A percentile compares a stretch with the other conserved stretches of the same genome.
These are phyloP conservation scores for Sebastes reedi DNA, from an alignment of 2,797 vertebrate genomes.

Conservation along the genomic window DNA sequence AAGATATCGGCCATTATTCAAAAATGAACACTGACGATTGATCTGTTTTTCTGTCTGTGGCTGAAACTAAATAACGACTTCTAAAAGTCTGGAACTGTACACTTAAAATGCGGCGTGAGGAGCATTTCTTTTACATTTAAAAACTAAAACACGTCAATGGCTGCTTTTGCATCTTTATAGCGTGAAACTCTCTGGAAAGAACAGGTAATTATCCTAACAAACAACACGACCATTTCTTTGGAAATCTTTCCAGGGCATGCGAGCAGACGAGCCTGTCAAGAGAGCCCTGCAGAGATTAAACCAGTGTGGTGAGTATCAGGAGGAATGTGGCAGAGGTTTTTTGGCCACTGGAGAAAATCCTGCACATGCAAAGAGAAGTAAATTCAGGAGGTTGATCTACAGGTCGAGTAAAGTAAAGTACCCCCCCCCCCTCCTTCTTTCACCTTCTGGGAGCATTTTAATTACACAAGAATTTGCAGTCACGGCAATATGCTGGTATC, in stretches of 20 bases:
- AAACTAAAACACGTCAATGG: background rate
- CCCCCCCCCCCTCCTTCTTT: background rate
- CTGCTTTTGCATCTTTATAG: constrained; percentile 15
- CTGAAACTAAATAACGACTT: background rate
- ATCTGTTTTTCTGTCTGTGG: constrained; percentile 1
- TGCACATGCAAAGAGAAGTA: constrained; percentile 34
- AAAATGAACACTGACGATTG: constrained; percentile 20
- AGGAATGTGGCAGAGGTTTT: constrained; percentile 44
- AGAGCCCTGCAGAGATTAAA: constrained; percentile 36
- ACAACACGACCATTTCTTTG: constrained; percentile 6
- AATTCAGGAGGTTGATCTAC: constrained; percentile 40
- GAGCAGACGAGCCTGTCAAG: background rate
- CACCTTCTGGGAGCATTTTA: constrained; percentile 50
- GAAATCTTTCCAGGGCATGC: constrained; percentile 30
- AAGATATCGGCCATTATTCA: constrained; percentile 22
- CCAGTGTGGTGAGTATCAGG: constrained; percentile 46
- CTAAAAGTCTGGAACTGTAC: background rate
- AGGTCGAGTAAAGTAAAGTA: constrained; percentile 40
- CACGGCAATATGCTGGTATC: constrained; percentile 36
- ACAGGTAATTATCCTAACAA: constrained; percentile 47
- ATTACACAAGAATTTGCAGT: constrained; percentile 56
- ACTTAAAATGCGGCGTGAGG: background rate
- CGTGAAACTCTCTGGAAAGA: constrained; percentile 9
- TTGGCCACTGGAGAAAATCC: constrained; percentile 41
- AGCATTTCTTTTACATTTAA: constrained; percentile 12